Evolutionary conservation across 1,140 invertebrate species (phyloP).

Genomic region (Phymorhynchus buccinoides): DNA sequence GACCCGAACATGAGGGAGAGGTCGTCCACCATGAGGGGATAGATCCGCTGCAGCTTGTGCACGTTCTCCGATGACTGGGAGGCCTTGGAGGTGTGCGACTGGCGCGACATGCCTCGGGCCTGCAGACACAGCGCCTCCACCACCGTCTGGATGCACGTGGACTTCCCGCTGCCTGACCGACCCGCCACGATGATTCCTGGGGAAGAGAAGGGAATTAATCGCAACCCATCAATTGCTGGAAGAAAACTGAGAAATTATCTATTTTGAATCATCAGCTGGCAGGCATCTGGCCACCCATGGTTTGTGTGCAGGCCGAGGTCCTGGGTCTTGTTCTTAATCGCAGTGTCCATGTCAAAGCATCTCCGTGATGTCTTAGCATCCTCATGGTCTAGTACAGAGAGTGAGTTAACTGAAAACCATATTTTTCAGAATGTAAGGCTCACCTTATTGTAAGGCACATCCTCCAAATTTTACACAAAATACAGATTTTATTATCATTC

Average conservation of each 20-base stretch:
- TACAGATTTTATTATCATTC: too few species aligned
- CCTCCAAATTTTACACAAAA: too few species aligned
- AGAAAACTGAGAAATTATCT: too few species aligned
- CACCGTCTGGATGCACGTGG: conserved; percentile 68
- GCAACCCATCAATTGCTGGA: too few species aligned
- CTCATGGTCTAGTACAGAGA: too few species aligned
- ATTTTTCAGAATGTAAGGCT: too few species aligned
- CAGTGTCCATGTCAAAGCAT: conserved; percentile 62
- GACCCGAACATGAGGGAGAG: conserved; percentile 70
- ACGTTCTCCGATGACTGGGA: conserved; percentile 58
- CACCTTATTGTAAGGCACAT: too few species aligned
- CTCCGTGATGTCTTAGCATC: too few species aligned
- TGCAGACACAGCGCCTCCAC: conserved; percentile 67
- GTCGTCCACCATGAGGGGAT: conserved; percentile 72
- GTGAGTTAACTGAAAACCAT: too few species aligned
- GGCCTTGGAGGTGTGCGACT: conserved; percentile 54
- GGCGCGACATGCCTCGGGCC: conserved; percentile 54
- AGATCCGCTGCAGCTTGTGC: conserved; percentile 70
- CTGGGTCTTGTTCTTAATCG: conserved; percentile 63
- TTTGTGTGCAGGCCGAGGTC: conserved; percentile 67
- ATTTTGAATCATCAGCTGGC: too few species aligned
- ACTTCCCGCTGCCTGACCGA: conserved; percentile 72
- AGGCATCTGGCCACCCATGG: conserved; percentile 70
- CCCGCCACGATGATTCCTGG: conserved; percentile 61
- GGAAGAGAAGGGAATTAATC: not conserved